These are phyloP conservation scores for Pheosia tremula DNA, from an alignment of 2,888 invertebrate species.

Conservation along the genomic window DNA sequence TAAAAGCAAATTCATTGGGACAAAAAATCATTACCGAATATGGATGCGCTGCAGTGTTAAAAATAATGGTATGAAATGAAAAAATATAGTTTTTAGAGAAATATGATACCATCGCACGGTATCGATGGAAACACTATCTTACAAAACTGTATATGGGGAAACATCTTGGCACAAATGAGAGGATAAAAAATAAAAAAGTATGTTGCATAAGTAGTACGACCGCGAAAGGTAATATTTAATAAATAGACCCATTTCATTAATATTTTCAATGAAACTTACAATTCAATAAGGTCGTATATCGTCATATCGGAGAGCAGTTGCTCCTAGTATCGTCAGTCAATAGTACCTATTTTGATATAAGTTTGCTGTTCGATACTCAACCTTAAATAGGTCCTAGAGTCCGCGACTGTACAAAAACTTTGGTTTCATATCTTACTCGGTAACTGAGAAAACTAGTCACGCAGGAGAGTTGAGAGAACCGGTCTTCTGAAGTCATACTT, in stretches of 20 bases:
- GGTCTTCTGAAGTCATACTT: not conserved
- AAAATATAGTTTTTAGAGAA: constrained; percentile 14
- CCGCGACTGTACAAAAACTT: constrained; percentile 11
- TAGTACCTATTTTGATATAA: too few species aligned
- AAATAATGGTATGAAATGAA: too few species aligned
- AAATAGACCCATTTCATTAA: not conserved
- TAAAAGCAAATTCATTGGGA: too few species aligned
- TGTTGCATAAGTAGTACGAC: constrained; percentile 17
- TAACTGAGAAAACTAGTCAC: not conserved
- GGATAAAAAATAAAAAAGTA: constrained; percentile 24
- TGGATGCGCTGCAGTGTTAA: too few species aligned
- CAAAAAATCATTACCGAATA: too few species aligned
- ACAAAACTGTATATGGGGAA: constrained; percentile 21
- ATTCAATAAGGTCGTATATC: too few species aligned
- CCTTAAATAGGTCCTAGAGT: too few species aligned
- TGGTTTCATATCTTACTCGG: not conserved
- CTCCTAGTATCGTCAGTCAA: too few species aligned
- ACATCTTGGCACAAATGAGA: constrained; percentile 24
- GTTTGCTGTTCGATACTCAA: too few species aligned
- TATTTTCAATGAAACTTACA: too few species aligned
- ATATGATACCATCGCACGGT: constrained; percentile 10
- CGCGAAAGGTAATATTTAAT: constrained; percentile 20
- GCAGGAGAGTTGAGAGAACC: not conserved
- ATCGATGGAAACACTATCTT: constrained; percentile 19
- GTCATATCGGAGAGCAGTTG: too few species aligned